Percentiles rank a stretch among this genome's conserved stretches.
These are phyloP conservation scores for Enteromius anoplus DNA, from an alignment of 2,797 vertebrate species.

Conservation along the genomic window DNA sequence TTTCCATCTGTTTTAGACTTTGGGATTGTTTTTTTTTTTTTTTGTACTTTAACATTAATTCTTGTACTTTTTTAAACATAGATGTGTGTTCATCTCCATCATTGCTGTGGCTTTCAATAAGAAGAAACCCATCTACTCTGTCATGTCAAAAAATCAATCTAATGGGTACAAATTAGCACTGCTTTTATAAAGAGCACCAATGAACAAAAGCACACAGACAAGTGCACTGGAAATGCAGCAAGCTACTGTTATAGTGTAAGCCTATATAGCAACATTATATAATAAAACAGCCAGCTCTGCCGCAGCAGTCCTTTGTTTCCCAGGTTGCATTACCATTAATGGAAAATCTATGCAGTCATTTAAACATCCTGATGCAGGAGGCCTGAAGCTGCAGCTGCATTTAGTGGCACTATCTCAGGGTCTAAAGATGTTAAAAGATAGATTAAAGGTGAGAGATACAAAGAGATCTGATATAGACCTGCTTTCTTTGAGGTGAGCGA, in stretches of 20 bases:
- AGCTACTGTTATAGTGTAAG: not conserved
- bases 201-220: conserved; percentile 16
- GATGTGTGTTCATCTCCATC: no score
- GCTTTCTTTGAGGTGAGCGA: not conserved
- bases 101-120: no score
- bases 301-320: not conserved
- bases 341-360: conserved; percentile 32
- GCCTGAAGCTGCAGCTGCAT: conserved; percentile 6
- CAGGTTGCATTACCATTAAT: conserved; percentile 39
- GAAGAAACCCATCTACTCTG: not conserved
- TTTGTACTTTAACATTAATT: not conserved
- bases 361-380: not conserved
- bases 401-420: not conserved
- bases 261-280: conserved; percentile 9
- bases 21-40: not conserved
- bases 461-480: not conserved
- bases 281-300: conserved; percentile 24
- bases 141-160: not conserved
- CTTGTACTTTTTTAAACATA: not conserved
- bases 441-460: not conserved
- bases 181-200: conserved; percentile 17
- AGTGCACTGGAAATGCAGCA: conserved; percentile 5
- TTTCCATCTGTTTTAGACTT: not conserved
- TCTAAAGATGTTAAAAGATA: not conserved
- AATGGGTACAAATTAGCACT: conserved; percentile 23